Evolutionary conservation across 1,140 invertebrate genomes (phyloP), one percentile per base, ranked within the genome.

Genomic region (Heliothis subflexa): DNA sequence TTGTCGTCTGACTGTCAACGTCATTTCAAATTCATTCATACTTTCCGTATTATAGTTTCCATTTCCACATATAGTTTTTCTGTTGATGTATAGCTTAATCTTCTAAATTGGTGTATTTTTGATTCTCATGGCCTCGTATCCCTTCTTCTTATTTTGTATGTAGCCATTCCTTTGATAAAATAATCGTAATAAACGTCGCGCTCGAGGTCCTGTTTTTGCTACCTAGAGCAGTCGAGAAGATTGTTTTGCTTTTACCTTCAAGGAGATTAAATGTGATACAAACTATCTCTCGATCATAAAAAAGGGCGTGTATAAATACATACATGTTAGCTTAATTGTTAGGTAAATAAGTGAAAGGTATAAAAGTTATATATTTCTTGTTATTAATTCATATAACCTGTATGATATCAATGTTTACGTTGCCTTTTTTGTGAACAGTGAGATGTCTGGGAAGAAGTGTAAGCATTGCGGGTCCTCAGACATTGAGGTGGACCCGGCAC

Each of bases 391-490:
- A 55, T 28, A 16, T 71, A 71, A 74, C 71, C 71, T 74, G 10
- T 10, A 74, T 49, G 40, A 9, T 45, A n/a, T 47, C 55, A 49
- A 57, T 74, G 55, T 74, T 59, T 59, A 74, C 49, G 28, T 73
- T 73, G 16, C 14, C 0, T 3, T 61, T 55, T n/a, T 47, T 61
- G 12, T 47, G 40, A 18, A 57, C 57, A 75, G 59, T 25, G 68
- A 40, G n/a, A 94, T 94, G 93, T 96, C 96, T 3, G 95, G 95
- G 14, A 96, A 95, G 77, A 98, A 97, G 88, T 99, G 99, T 94
- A 97, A 97, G 88, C 97, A 98, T 85, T 99, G 99, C 95, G 98
- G 98, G 9, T 98, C 98, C 72, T 98, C 97, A n/a, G 98, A 99
- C 61, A 98, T 99, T 76, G 98, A 99, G 94, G 97, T 97, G 71